Base-by-base conservation (phyloP, 2,797 vertebrate genomes). In the Enteromius thamalakanensis region DNA sequence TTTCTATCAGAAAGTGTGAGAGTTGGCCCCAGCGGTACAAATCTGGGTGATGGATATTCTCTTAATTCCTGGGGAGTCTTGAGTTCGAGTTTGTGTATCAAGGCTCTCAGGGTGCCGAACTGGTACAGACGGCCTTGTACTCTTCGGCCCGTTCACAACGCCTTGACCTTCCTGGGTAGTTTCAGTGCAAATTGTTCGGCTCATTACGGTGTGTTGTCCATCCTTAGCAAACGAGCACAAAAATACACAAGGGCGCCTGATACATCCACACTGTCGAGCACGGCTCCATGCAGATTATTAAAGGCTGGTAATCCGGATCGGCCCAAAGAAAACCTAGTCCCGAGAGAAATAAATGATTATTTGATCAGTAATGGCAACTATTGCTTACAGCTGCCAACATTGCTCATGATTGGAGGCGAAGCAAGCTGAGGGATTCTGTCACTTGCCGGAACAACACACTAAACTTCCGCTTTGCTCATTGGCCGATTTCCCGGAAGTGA, bases 401-500 rank as follows among this genome's bases (percentile, higher is more conserved):
- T 64, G 60, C 45, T 42, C 34, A 77, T 77, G 29, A 74, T 37
- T 55, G 32, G 8, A 77, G 26, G 51, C 51, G 23, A 70, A 70
- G 19, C 40, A 49, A 45, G 47, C 34, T 11, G 37, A 60, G 21
- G 40, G 91, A 91, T 91, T 92, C 89, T 90, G 90, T 90, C 91
- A 47, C 81, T 76, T 88, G 90, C 92, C 91, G 89, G 90, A 92
- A 92, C 92, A 90, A 91, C 91, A 93, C 87, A 86, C 53, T 88
- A 87, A 81, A 90, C 89, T 92, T 93, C 90, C 91, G 90, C 88
- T 79, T 71, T 2, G 87, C 87, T 91, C 88, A 94, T 47, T 90
- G 92, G 87, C 67, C 86, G 3, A 3, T n/a, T n/a, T 64, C 9
- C 34, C 84, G 89, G 89, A 86, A 78, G 89, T 93, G 93, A 92